Conservation (phyloP, 2,888 invertebrate genomes). For the Eilema sororculum region DNA sequence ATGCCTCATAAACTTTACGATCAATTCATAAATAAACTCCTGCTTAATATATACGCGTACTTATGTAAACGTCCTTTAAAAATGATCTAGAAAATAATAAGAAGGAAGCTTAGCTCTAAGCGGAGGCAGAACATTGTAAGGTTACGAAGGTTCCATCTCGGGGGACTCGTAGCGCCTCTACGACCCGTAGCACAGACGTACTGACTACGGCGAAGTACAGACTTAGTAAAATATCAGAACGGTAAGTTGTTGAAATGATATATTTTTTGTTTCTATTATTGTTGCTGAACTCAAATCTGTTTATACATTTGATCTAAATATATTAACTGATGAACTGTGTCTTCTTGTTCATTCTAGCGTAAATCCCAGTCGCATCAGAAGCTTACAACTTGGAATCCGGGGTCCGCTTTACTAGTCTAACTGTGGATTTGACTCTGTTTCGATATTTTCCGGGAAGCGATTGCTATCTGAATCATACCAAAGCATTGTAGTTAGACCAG, state of each 20-base stretch:
- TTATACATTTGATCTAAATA: no score
- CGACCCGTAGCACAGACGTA: slow-evolving; percentile 77
- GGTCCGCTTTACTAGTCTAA: no score
- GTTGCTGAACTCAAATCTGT: not conserved
- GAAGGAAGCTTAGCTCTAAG: slow-evolving; percentile 70
- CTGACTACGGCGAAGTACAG: slow-evolving; percentile 75
- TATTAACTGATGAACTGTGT: no score
- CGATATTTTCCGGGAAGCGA: no score
- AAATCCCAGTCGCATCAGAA: no score
- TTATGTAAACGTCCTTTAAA: slow-evolving; percentile 54
- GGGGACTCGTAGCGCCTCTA: slow-evolving; percentile 80
- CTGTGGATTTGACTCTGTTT: no score
- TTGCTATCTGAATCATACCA: no score
- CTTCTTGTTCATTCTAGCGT: no score
- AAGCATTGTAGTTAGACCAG: no score
- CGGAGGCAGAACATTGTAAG: slow-evolving; percentile 72
- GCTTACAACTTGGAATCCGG: no score
- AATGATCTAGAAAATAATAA: slow-evolving; percentile 75
- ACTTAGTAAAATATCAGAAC: slow-evolving; percentile 58
- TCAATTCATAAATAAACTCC: slow-evolving; percentile 19
- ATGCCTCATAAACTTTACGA: not conserved
- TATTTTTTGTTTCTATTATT: not conserved
- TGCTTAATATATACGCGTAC: slow-evolving; percentile 35
- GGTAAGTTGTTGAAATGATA: slow-evolving; percentile 30
- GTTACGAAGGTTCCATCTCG: slow-evolving; percentile 73